Conservation (phyloP, 2,888 invertebrate species). For the Monoplex corrugatus region DNA sequence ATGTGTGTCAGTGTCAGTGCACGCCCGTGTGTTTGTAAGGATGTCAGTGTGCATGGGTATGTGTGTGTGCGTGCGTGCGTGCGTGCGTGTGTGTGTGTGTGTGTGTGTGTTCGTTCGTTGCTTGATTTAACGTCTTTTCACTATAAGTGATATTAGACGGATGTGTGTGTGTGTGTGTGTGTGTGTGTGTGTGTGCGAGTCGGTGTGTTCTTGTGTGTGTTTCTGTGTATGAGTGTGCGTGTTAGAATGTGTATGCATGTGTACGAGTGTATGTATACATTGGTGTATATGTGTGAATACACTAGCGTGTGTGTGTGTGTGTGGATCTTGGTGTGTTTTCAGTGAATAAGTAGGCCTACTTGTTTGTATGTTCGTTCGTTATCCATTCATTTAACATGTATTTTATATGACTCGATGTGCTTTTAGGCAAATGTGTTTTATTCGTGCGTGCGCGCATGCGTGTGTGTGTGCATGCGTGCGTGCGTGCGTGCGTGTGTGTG, state of each 20-base stretch:
- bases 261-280: too few relatives aligned
- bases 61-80: not conserved
- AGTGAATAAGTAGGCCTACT: not conserved
- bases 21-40: conserved; percentile 14
- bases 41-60: not conserved
- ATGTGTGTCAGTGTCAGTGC: conserved; percentile 4
- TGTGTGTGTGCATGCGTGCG: not conserved
- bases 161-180: too few relatives aligned
- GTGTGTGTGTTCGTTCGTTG: not conserved
- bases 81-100: not conserved
- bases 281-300: too few relatives aligned
- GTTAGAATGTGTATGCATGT: too few relatives aligned
- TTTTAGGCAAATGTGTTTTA: too few relatives aligned
- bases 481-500: not conserved
- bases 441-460: not conserved
- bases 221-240: too few relatives aligned
- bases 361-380: too few relatives aligned
- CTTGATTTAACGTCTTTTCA: too few relatives aligned
- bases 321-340: not conserved
- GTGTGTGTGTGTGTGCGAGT: too few relatives aligned
- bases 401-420: not conserved
- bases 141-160: too few relatives aligned
- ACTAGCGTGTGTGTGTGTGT: too few relatives aligned
- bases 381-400: not conserved
- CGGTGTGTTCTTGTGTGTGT: too few relatives aligned